Percentiles rank a stretch among this genome's conserved stretches.
Evolutionary conservation across 2,113 vertebrate genomes (phyloP).

Genomic region (Cololabis saira): DNA sequence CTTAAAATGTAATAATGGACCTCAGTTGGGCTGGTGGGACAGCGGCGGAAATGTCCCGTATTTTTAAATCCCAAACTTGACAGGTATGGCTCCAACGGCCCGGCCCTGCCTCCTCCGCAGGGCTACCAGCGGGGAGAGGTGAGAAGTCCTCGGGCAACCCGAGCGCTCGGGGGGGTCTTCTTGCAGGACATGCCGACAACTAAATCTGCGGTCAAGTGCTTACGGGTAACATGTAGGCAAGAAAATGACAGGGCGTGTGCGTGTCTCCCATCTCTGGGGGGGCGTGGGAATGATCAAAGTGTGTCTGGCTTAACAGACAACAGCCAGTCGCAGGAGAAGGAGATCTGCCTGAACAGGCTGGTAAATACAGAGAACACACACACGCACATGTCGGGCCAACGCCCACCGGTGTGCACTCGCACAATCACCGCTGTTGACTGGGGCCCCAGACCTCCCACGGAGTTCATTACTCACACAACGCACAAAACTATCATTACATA

Average conservation of each 20-base stretch:
- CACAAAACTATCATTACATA: not conserved
- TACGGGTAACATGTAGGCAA: slow-evolving; percentile 11
- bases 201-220: not conserved
- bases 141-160: not conserved
- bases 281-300: slow-evolving; percentile 53
- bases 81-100: fast-evolving
- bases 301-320: slow-evolving; percentile 33
- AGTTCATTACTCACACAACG: slow-evolving; percentile 3
- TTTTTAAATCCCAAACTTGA: no score
- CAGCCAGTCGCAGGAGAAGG: slow-evolving; percentile 35
- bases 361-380: not conserved
- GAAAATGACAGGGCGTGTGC: slow-evolving; percentile 9
- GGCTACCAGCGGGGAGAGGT: not conserved
- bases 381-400: not conserved
- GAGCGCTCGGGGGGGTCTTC: not conserved
- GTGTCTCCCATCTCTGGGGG: slow-evolving; percentile 16
- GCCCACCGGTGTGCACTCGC: not conserved
- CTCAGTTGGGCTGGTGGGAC: no score
- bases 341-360: slow-evolving; percentile 31
- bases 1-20: no score
- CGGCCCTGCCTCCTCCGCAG: not conserved
- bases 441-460: slow-evolving; percentile 20
- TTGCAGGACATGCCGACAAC: not conserved
- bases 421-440: slow-evolving; percentile 18
- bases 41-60: no score